Base-by-base conservation (phyloP, 2,113 vertebrate genomes). In the Cercocebus atys region DNA sequence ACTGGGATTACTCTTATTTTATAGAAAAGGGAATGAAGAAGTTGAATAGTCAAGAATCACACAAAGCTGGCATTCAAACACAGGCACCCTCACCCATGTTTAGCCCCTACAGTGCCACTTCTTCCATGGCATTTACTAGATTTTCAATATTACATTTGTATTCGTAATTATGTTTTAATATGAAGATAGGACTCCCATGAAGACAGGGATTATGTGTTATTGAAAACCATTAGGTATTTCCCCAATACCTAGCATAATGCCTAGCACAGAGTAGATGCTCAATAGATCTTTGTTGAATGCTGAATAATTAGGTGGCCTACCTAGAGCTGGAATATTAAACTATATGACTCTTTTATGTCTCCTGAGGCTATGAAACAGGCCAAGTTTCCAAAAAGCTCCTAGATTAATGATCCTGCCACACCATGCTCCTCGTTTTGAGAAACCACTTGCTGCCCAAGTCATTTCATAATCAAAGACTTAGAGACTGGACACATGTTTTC, bases 391-490 rank as follows among this genome's bases (percentile, higher is more conserved):
- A 45, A 93, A 68, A 78, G 10, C 16, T 81, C 73, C 64, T 0
- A 78, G 20, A 83, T 86, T 75, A 94, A 94, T 40, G 40, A 88
- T 14, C 12, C 22, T 79, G n/a, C 23, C 38, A 45, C 5, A 52
- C 6, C 32, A 50, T 40, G 32, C 38, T 88, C 47, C 27, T 79
- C 66, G 57, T 59, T 93, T 91, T 78, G 83, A 93, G 82, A 93
- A 93, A 72, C 8, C 9, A 64, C 64, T 85, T 78, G 59, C 20
- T 88, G 20, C 40, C 50, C 75, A 92, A 94, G 73, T 66, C 75
- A 38, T 55, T 83, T 45, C 72, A 9, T 55, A 93, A 87, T 32
- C 30, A 59, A 68, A 97, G 66, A 84, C 23, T 94, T 82, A 91
- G 52, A 91, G 38, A 86, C 4, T 43, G 13, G 32, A 93, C 32